A percentile compares a stretch with the other conserved stretches of the same genome.
These are phyloP conservation scores for Corynorhinus townsendii DNA, from an alignment of 2,113 vertebrate species.

Conservation along the genomic window DNA sequence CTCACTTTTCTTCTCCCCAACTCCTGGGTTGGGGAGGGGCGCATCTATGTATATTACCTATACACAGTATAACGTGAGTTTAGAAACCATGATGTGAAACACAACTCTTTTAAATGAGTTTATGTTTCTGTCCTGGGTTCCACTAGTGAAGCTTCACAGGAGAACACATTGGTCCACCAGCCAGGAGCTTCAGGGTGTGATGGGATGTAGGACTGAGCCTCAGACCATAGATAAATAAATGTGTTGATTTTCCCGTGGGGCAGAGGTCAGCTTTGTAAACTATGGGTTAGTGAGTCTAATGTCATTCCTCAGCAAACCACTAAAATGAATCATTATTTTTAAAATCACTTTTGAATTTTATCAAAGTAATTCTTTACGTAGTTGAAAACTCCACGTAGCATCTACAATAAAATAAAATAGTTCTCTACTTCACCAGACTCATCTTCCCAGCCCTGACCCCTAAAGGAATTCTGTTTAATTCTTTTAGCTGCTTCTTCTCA, in stretches of 20 bases:
- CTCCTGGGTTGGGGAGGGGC: neutral
- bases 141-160: neutral
- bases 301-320: neutral
- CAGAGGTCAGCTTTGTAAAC: neutral
- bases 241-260: neutral
- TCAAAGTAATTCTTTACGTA: neutral
- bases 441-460: neutral
- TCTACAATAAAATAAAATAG: neutral
- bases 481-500: neutral
- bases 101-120: neutral
- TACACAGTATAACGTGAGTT: neutral
- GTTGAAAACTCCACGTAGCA: constrained; percentile 6
- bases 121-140: neutral
- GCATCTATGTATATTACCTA: neutral
- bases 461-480: neutral
- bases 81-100: neutral
- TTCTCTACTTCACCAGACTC: neutral
- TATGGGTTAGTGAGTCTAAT: neutral
- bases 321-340: neutral
- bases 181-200: neutral
- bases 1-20: neutral
- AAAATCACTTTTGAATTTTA: constrained; percentile 21
- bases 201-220: neutral
- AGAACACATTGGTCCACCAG: neutral
- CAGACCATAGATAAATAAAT: neutral